Percentiles rank a stretch among this genome's conserved stretches.
Evolutionary conservation across 2,888 invertebrate species (phyloP).

Genomic region (Pharmacophagus antenor): DNA sequence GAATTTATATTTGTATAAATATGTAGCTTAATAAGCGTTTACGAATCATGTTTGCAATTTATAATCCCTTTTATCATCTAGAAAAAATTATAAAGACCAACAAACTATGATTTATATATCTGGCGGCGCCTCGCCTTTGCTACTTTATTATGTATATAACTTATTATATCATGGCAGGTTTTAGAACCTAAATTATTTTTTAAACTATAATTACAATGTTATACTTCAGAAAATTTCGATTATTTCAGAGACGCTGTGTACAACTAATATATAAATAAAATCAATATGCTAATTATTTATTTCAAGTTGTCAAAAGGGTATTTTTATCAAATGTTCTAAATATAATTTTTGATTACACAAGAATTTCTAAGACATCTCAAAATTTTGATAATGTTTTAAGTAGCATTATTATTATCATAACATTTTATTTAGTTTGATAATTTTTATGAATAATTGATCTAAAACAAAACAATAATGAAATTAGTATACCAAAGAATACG

Average conservation of each 20-base stretch:
- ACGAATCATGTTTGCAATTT: conserved; percentile 20
- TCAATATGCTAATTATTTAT: background rate
- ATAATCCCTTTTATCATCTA: conserved; percentile 24
- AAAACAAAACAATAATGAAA: background rate
- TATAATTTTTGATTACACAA: background rate
- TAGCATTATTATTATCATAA: background rate
- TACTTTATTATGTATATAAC: no score
- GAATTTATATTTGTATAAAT: conserved; percentile 6
- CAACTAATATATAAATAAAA: background rate
- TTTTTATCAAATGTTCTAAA: background rate
- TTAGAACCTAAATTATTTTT: no score
- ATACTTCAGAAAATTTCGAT: background rate
- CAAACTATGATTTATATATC: background rate
- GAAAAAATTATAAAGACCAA: conserved; percentile 10
- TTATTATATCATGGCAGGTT: no score
- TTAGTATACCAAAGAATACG: conserved; percentile 15
- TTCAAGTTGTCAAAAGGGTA: background rate
- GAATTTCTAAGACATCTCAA: background rate
- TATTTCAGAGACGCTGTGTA: background rate
- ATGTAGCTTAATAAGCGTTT: conserved; percentile 5
- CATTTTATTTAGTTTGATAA: background rate
- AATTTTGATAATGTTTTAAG: background rate
- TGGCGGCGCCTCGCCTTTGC: background rate
- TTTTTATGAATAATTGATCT: conserved; percentile 1
- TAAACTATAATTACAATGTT: no score